Evolutionary conservation across 2,888 invertebrate species (phyloP), one percentile per base, ranked within the genome.

Genomic region (Parnassius mnemosyne): DNA sequence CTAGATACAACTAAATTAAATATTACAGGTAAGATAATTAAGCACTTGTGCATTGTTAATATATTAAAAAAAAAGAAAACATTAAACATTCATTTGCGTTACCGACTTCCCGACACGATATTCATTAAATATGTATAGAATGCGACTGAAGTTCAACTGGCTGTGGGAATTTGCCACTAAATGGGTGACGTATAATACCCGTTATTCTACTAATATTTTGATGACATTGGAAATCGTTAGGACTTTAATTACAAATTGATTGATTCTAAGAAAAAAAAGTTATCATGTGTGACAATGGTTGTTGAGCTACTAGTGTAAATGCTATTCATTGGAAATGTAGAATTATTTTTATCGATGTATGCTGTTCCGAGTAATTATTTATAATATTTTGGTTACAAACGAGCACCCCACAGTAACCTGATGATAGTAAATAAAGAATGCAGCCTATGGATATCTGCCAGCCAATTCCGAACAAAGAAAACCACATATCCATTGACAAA

Each of bases 161-260:
- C 74, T 72, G 63, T 78, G 71, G 75, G 77, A 78, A 82, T 78
- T 83, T 77, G 74, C 66, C 72, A 70, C 71, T 84, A 83, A 84
- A 84, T 79, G 71, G 67, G 57, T 70, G 74, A 74, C 71, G 71
- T 71, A 67, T 54, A 50, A 55, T 25, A 25, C 51, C 59, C 34
- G 41, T 63, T 54, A 64, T 56, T 56, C 56, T 60, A 43, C 16
- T 34, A 56, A 51, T 13, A 43, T 56, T 60, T 63, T 56, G 63
- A 60, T 60, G 56, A 53, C 34, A 63, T 9, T 46, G 11, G 46
- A 53, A 58, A 50, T 50, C 1, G 20, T 54, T 57, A n/a, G 46
- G 47, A 50, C 9, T 44, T 63, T 54, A 58, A 54, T 44, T 43
- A 54, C 54, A 53, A 61, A 61, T 42, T 12, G 46, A 56, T 16